Evolutionary conservation across 2,113 vertebrate species (phyloP).

Genomic region (Athene cunicularia): DNA sequence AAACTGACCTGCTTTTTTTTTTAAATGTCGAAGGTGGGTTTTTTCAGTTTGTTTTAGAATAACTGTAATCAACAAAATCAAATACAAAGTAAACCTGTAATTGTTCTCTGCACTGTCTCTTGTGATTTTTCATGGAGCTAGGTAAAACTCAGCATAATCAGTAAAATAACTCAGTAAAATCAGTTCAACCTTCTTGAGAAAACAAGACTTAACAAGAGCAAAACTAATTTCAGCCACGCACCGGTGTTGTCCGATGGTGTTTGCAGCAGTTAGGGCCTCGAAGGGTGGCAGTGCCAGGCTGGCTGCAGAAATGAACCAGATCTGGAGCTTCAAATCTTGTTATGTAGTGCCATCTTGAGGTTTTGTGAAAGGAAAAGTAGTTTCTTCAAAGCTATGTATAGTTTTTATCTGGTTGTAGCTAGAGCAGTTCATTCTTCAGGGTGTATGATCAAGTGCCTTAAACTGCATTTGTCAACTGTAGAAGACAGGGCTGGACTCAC

Average conservation of each 20-base stretch:
- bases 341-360: constrained; percentile 66
- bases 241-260: fast-evolving
- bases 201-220: not conserved
- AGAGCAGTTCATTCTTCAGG: not conserved
- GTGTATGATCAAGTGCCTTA: fast-evolving
- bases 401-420: not conserved
- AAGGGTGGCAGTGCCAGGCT: fast-evolving
- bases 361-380: not conserved
- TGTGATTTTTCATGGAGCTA: not conserved
- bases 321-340: constrained; percentile 12
- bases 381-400: not conserved
- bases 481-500: fast-evolving
- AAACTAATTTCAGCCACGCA: not conserved
- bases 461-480: not conserved
- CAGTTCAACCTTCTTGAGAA: not conserved
- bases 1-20: not conserved
- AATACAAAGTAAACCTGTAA: not conserved
- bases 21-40: not conserved
- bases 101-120: fast-evolving
- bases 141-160: not conserved
- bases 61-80: not conserved
- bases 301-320: not conserved
- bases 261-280: fast-evolving
- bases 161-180: not conserved
- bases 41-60: not conserved